Evolutionary conservation across 2,888 invertebrate species (phyloP), one percentile per base, ranked within the genome.

Genomic region (Lithophane leautieri): DNA sequence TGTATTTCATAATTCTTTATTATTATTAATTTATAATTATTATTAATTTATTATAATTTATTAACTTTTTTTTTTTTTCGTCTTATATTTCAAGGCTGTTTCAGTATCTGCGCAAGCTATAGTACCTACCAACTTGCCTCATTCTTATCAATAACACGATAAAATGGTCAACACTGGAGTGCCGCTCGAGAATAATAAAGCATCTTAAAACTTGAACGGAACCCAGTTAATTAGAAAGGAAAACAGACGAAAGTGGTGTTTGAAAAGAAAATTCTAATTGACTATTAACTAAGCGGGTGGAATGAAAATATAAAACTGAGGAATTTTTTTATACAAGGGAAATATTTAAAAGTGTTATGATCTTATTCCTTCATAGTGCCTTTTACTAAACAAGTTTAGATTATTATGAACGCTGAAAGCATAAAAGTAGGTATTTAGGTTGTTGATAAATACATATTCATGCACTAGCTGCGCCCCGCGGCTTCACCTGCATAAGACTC

Each of bases 201-300:
- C 66, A 73, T 70, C n/a, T 67, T 16, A 56, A 54, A 72, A 74
- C 58, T 62, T 65, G 50, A 54, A 61, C 69, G 56, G 47, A 73
- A 56, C 68, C 50, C 58, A 70, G 68, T 79, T 81, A 83, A 86
- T 86, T 85, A 83, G 74, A 85, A 76, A 70, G 52, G 42, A 70
- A 73, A 74, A 84, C 73, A 71, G 62, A 73, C 54, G 54, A 63
- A 65, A 73, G 44, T 44, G 60, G 54, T 73, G 69, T 79, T 79
- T 74, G 71, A 62, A 74, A 85, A 83, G 71, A 76, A 77, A 76
- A 63, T 67, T 73, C 62, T 72, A 76, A 85, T 73, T 73, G 75
- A 67, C 81, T 85, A 77, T 85, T 76, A 76, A 73, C 66, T 77
- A 77, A 85, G 65, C 67, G 70, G 61, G 40, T 7, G 25, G 63